A percentile compares a stretch with the other conserved stretches of the same genome.
These are phyloP conservation scores for Siderastrea radians DNA, from an alignment of 92 coral and sea anemone genomes.

Conservation along the genomic window DNA sequence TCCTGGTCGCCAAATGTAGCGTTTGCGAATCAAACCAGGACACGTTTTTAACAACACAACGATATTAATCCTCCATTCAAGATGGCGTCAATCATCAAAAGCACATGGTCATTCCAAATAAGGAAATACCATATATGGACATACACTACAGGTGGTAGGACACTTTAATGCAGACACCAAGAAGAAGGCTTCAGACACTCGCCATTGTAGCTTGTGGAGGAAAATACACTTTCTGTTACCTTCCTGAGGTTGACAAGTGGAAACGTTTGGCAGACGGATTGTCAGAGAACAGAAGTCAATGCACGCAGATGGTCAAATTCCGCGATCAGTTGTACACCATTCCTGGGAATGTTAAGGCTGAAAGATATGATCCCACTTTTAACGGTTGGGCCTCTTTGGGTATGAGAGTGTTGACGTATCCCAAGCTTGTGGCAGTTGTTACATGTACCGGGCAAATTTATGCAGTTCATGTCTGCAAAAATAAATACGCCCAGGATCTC, in stretches of 20 bases:
- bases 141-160: background rate
- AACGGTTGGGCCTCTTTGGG: background rate
- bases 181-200: background rate
- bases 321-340: background rate
- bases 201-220: no score
- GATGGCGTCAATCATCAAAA: no score
- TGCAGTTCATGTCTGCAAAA: background rate
- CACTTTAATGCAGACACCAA: background rate
- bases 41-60: no score
- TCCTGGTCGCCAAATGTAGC: no score
- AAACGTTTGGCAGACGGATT: background rate
- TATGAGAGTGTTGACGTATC: background rate
- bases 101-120: no score
- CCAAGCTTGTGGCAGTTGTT: background rate
- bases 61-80: no score
- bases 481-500: background rate
- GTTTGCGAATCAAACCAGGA: no score
- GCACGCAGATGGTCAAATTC: background rate
- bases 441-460: background rate
- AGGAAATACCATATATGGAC: no score
- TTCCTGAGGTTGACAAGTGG: constrained; percentile 12
- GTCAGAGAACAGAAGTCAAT: background rate
- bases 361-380: constrained; percentile 15
- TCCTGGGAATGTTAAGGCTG: background rate
- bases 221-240: background rate